Evolutionary conservation across 35 echinoderm and acorn worm genomes (phyloP), one percentile per base, ranked within the genome.

Genomic region (Patiria miniata): DNA sequence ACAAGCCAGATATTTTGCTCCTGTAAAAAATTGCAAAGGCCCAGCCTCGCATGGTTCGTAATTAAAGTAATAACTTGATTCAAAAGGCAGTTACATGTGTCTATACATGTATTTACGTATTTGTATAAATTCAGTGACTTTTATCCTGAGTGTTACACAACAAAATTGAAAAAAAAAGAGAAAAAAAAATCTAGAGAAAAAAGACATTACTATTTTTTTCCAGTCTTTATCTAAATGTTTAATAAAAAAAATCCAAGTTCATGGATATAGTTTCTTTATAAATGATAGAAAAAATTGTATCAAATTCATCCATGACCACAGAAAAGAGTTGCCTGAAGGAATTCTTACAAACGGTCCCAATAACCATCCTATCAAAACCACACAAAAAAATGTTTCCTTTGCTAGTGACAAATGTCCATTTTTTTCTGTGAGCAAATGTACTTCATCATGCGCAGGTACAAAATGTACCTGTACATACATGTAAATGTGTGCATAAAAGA

Each of bases 11-110:
- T 6, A 47, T 6, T 47, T 47, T 6, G 42, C 4, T 47, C 42
- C 42, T 47, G 42, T 47, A 47, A 47, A 73, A 60, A 73, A 23
- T 73, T 73, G 65, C 65, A 73, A 47, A 73, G 65, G 65, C 65
- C 65, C 65, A 73, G 65, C 65, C 65, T 73, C 34, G 65, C 65
- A 30, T 36, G 65, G 14, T 73, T 32, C 65, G 14, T 73, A 73
- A 30, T 32, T 73, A 23, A 73, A 28, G 14, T 10, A 73, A 73
- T 73, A 47, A 47, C 42, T 47, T 4, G 42, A 47, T 47, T 73
- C 34, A 36, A 73, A 73, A 73, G 65, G 65, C 65, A 73, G 65
- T 73, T 73, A 73, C 29, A 73, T n/a, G n/a, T n/a, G n/a, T n/a
- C n/a, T 73, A 73, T 73, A 61, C 28, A 61, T 61, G 42, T 47